These are phyloP conservation scores for Pterostichus madidus DNA, from an alignment of 2,888 invertebrate genomes.

Conservation along the genomic window DNA sequence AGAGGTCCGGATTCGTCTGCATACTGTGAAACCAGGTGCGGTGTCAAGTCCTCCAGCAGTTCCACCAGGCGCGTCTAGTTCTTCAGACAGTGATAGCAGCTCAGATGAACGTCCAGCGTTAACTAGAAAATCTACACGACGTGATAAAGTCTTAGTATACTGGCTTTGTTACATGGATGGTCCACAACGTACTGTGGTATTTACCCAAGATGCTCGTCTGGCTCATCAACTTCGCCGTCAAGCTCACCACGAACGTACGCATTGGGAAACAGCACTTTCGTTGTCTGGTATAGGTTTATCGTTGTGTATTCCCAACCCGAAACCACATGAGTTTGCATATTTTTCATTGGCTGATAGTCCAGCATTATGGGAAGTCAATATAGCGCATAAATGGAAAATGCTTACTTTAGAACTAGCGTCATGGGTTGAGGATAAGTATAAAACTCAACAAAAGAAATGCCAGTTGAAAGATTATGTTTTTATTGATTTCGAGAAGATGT, in stretches of 20 bases:
- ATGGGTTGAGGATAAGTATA: constrained; percentile 90
- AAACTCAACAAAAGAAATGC: constrained; percentile 84
- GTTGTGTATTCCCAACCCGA: constrained; percentile 76
- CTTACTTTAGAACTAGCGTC: constrained; percentile 87
- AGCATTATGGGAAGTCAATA: constrained; percentile 90
- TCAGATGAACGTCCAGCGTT: constrained; percentile 49
- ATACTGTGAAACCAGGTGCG: constrained; percentile 82
- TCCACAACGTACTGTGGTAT: constrained; percentile 85
- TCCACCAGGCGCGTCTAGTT: constrained; percentile 74
- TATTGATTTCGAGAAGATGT: constrained; percentile 91
- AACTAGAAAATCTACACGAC: constrained; percentile 50
- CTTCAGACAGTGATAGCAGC: constrained; percentile 80
- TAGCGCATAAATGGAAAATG: constrained; percentile 89
- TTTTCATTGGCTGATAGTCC: constrained; percentile 84
- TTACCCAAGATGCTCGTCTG: constrained; percentile 88
- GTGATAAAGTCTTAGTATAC: constrained; percentile 81
- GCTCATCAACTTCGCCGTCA: constrained; percentile 81
- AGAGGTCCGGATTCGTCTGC: constrained; percentile 86
- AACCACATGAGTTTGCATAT: constrained; percentile 84
- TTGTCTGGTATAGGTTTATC: constrained; percentile 84
- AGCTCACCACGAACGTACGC: constrained; percentile 84
- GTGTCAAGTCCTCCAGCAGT: constrained; percentile 75
- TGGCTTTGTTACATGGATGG: constrained; percentile 90
- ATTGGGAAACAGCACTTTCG: constrained; percentile 84
- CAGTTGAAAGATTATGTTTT: constrained; percentile 88